Evolutionary conservation across 2,797 vertebrate species (phyloP), one percentile per base, ranked within the genome.

Genomic region (Acipenser transmontanus): DNA sequence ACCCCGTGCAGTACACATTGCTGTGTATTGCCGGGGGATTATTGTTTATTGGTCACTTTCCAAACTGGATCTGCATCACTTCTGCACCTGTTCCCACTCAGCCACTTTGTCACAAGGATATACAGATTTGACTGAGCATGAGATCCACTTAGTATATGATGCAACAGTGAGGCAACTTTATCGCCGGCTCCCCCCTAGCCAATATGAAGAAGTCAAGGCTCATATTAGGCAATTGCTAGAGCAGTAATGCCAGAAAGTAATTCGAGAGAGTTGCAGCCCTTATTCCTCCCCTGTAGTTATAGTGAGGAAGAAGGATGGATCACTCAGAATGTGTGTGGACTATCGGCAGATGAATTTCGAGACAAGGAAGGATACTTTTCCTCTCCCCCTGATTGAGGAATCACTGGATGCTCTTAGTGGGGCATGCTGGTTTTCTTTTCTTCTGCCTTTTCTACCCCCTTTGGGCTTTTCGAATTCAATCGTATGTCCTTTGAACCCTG

Each of bases 361-460:
- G 50, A 65, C 50, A 7, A 3, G 64, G 17, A 54, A 65, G 50
- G n/a, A 65, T 59, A n/a, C 50, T 57, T 51, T 17, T 13, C 64
- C 64, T 6, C 50, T 65, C 8, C 64, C 50, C 6, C n/a, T 6
- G 7, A 65, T 65, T 13, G 64, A 65, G 50, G 64, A 65, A 47
- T 54, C 14, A 4, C 17, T 65, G 14, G 64, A 65, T 47, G 34
- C 63, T 4, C 12, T 64, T 6, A 0, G 7, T 50, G 6, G 52
- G 5, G 10, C 20, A 47, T 50, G 48, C 69, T 77, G 68, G 73
- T 78, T 78, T 7, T 75, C 61, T 0, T 72, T 63, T 0, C 1
- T 78, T 6, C 67, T 0, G 65, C 65, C 0, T 76, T 77, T 6
- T 76, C 71, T 5, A 65, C 64, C n/a, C 61, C 61, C 10, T 63